A percentile compares a stretch with the other conserved stretches of the same genome.
These are phyloP conservation scores for Barypeithes pellucidus DNA, from an alignment of 2,888 invertebrate genomes.

Conservation along the genomic window DNA sequence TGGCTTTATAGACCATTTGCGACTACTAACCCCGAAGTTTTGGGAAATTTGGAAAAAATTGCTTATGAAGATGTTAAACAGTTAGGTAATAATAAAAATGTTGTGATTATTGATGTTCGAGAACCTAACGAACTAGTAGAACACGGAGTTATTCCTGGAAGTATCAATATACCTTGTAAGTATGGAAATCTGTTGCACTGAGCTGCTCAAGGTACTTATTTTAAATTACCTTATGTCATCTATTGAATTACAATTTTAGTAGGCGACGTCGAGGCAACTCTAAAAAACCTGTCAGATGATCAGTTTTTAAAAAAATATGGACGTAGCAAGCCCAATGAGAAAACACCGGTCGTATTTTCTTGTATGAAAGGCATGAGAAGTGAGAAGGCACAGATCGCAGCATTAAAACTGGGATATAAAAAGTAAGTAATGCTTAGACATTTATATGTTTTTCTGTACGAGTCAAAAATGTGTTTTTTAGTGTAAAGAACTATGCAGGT, in stretches of 20 bases:
- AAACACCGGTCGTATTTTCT: slow-evolving; percentile 78
- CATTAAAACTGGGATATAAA: slow-evolving; percentile 74
- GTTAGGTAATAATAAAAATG: slow-evolving; percentile 69
- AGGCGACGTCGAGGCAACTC: slow-evolving; percentile 70
- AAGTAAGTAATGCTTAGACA: slow-evolving; percentile 74
- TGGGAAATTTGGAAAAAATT: slow-evolving; percentile 38
- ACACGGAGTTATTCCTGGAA: slow-evolving; percentile 81
- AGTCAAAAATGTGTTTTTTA: slow-evolving; percentile 60
- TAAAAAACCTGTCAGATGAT: slow-evolving; percentile 71
- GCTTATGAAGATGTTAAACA: slow-evolving; percentile 70
- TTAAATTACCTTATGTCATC: background rate
- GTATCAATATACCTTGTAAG: slow-evolving; percentile 84
- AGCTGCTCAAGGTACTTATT: background rate
- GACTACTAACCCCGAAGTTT: slow-evolving; percentile 4
- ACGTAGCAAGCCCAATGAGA: slow-evolving; percentile 74
- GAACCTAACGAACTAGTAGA: slow-evolving; percentile 82
- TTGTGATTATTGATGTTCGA: slow-evolving; percentile 83
- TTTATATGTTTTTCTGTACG: too few relatives aligned
- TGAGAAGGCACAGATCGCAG: slow-evolving; percentile 75
- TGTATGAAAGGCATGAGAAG: slow-evolving; percentile 81
- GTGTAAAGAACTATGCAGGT: slow-evolving; percentile 70
- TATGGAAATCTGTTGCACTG: slow-evolving; percentile 7
- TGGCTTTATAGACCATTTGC: slow-evolving; percentile 17
- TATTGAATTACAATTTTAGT: slow-evolving; percentile 69
- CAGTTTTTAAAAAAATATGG: slow-evolving; percentile 76